Evolutionary conservation across 2,797 vertebrate genomes (phyloP).

Genomic region (Typhlichthys eigenmanni): DNA sequence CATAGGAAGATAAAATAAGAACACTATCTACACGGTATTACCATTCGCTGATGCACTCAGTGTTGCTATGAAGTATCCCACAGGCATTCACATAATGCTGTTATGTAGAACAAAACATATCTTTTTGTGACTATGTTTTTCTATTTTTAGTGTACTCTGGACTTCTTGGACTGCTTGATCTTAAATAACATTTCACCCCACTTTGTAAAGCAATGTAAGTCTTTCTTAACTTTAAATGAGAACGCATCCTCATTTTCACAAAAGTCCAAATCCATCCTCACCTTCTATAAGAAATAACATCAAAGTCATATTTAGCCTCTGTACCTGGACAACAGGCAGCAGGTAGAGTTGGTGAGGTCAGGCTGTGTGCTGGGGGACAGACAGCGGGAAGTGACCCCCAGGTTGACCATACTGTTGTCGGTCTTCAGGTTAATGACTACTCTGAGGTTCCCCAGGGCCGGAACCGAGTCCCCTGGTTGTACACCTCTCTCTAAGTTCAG

Average conservation of each 20-base stretch:
- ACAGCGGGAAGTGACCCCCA: conserved; percentile 75
- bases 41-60: too few relatives aligned
- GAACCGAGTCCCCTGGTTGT: conserved; percentile 53
- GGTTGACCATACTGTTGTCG: conserved; percentile 69
- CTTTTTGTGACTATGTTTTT: too few relatives aligned
- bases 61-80: too few relatives aligned
- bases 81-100: too few relatives aligned
- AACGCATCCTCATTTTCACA: background rate
- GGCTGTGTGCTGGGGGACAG: conserved; percentile 61
- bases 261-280: background rate
- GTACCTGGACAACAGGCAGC: conserved; percentile 77
- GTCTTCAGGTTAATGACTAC: conserved; percentile 72
- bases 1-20: too few relatives aligned
- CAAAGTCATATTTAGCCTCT: background rate
- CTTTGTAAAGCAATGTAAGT: background rate
- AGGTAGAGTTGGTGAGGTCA: conserved; percentile 53
- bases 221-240: conserved; percentile 4
- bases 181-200: background rate
- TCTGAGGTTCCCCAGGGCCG: conserved; percentile 59
- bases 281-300: background rate
- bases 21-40: too few relatives aligned
- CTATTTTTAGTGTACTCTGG: background rate
- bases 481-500: conserved; percentile 58
- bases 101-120: too few relatives aligned
- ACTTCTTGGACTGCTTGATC: background rate